Evolutionary conservation across 1,140 invertebrate species (phyloP).

Genomic region (Heliconius congener): DNA sequence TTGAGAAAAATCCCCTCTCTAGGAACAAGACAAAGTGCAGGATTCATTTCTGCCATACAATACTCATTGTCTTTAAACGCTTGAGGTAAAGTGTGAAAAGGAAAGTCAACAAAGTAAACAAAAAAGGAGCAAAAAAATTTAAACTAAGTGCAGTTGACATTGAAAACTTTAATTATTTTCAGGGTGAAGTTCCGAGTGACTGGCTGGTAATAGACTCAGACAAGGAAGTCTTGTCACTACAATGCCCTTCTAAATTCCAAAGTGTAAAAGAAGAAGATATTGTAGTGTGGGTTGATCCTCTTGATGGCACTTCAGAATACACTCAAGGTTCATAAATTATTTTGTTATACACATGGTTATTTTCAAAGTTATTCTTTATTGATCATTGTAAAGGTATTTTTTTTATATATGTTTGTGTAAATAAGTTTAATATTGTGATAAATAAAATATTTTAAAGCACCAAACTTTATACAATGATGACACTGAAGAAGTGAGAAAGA

Average conservation of each 20-base stretch:
- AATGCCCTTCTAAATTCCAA: slow-evolving; percentile 86
- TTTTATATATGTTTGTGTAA: too few relatives aligned
- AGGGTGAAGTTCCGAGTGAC: slow-evolving; percentile 84
- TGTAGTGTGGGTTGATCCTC: slow-evolving; percentile 98
- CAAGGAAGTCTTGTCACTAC: slow-evolving; percentile 85
- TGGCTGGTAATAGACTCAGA: slow-evolving; percentile 88
- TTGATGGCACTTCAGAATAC: slow-evolving; percentile 98
- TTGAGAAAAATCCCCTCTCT: too few relatives aligned
- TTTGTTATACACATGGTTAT: not conserved
- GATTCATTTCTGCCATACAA: too few relatives aligned
- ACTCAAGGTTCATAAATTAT: slow-evolving; percentile 84
- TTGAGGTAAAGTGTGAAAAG: too few relatives aligned
- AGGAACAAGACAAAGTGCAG: too few relatives aligned
- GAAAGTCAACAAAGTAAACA: not conserved
- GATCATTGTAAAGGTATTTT: too few relatives aligned
- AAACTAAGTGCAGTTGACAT: slow-evolving; percentile 23
- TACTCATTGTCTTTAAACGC: too few relatives aligned
- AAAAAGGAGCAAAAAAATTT: not conserved
- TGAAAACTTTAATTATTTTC: slow-evolving; percentile 37
- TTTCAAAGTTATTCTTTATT: too few relatives aligned
- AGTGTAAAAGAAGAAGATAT: slow-evolving; percentile 87
- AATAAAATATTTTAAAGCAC: too few relatives aligned
- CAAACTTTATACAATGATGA: too few relatives aligned
- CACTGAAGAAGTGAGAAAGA: too few relatives aligned
- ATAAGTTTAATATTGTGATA: too few relatives aligned